Evolutionary conservation across 30 jellyfish, hydroid and myxozoan species (phyloP).

Genomic region (Hydra vulgaris): DNA sequence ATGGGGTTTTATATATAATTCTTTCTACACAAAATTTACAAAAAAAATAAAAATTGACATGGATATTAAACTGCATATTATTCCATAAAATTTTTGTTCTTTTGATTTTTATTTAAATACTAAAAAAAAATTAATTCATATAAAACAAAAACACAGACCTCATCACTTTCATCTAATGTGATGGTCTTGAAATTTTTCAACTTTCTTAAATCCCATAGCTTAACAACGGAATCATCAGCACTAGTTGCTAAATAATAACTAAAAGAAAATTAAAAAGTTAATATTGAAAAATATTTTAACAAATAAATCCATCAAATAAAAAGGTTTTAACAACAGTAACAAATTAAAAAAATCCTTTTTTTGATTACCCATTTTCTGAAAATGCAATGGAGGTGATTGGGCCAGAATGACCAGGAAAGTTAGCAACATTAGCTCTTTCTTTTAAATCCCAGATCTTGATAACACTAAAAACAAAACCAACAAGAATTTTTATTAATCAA

Average conservation of each 20-base stretch:
- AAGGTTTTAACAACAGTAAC: too few species aligned
- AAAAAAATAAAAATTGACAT: too few species aligned
- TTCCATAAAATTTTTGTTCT: too few species aligned
- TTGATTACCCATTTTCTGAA: slow-evolving; percentile 99
- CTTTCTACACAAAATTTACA: too few species aligned
- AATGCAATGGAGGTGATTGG: slow-evolving; percentile 87
- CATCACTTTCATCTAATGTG: slow-evolving; percentile 90
- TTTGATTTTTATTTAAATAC: too few species aligned
- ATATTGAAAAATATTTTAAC: neutral
- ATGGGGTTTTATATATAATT: too few species aligned
- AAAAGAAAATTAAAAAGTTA: neutral
- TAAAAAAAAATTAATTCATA: too few species aligned
- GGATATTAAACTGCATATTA: too few species aligned
- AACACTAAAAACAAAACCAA: slow-evolving; percentile 26
- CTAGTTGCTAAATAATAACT: slow-evolving; percentile 97
- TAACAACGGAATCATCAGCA: slow-evolving; percentile 95
- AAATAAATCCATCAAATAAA: neutral
- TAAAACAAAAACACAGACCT: slow-evolving; percentile 29
- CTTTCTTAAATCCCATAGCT: slow-evolving; percentile 97
- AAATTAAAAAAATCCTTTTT: too few species aligned
- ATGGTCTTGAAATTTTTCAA: slow-evolving; percentile 87
- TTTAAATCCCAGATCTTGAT: slow-evolving; percentile 96
- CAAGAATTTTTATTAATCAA: neutral
- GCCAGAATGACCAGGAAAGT: slow-evolving; percentile 99
- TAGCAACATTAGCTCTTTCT: slow-evolving; percentile 92